phyloP scores from a whole-genome alignment of 2,797 vertebrate species.

The Nannoperca obscura region DNA sequence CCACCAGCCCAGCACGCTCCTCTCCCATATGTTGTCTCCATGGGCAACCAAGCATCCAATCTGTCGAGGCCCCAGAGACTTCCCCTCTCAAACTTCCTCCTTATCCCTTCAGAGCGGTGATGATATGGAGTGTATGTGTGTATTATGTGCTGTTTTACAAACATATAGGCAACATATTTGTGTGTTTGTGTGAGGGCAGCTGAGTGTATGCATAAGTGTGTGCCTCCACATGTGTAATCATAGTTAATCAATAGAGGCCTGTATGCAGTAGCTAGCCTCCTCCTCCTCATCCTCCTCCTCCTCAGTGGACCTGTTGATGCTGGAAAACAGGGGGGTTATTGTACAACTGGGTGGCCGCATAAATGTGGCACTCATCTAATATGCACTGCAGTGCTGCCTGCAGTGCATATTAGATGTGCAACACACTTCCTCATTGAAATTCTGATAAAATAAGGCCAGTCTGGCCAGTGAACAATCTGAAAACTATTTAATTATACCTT shows the following conservation, averaged over 20 bases:
- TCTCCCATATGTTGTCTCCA: slow-evolving; percentile 74
- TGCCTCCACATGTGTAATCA: slow-evolving; percentile 66
- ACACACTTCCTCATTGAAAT: slow-evolving; percentile 81
- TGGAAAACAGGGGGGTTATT: slow-evolving; percentile 80
- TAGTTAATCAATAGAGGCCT: slow-evolving; percentile 78
- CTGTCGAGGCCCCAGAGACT: slow-evolving; percentile 63
- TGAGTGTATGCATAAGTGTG: slow-evolving; percentile 32
- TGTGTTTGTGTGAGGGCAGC: slow-evolving; percentile 27
- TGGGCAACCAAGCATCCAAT: slow-evolving; percentile 69
- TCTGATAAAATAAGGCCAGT: slow-evolving; percentile 73
- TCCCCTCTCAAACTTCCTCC: slow-evolving; percentile 60
- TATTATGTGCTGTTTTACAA: slow-evolving; percentile 26
- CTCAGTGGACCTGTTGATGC: slow-evolving; percentile 81
- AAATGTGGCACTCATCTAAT: slow-evolving; percentile 81
- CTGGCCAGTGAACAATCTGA: slow-evolving; percentile 49
- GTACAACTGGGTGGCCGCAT: slow-evolving; percentile 76
- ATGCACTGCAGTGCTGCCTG: slow-evolving; percentile 70
- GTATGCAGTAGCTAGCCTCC: slow-evolving; percentile 65
- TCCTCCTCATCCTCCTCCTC: slow-evolving; percentile 38
- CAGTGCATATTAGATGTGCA: too few species aligned
- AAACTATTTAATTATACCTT: slow-evolving; percentile 68
- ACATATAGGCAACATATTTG: slow-evolving; percentile 29
- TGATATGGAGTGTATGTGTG: slow-evolving; percentile 12
- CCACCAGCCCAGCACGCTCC: slow-evolving; percentile 25
- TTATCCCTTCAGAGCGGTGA: slow-evolving; percentile 33